Evolutionary conservation across 2,888 invertebrate genomes (phyloP).

Genomic region (Bursaphelenchus okinawaensis): DNA sequence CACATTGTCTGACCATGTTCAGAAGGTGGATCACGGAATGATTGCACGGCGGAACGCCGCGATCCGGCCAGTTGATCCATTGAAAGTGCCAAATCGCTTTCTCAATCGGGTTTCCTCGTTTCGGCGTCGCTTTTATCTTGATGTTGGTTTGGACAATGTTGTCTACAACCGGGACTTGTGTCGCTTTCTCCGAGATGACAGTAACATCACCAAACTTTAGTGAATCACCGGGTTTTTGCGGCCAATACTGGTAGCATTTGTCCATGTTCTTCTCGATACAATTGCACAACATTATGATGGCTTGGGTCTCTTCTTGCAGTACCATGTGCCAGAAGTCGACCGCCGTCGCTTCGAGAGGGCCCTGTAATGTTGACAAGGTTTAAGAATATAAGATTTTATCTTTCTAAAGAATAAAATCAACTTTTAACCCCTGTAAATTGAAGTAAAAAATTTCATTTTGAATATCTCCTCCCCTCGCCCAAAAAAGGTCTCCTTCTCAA

Average conservation of each 20-base stretch:
- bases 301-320: conserved; percentile 13
- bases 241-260: conserved; percentile 63
- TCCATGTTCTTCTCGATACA: conserved; percentile 18
- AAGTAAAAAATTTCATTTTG: too few relatives aligned
- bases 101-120: conserved; percentile 9
- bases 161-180: conserved; percentile 18
- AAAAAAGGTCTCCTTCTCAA: too few relatives aligned
- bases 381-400: too few relatives aligned
- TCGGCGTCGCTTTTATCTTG: conserved; percentile 18
- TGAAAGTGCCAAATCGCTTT: conserved; percentile 35
- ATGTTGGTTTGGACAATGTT: conserved; percentile 13
- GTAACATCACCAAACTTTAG: conserved; percentile 20
- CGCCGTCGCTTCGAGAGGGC: conserved; percentile 14
- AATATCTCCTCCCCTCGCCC: too few relatives aligned
- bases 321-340: conserved; percentile 29
- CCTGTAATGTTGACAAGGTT: conserved; percentile 12
- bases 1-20: conserved; percentile 33
- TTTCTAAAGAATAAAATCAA: too few relatives aligned
- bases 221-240: conserved; percentile 15
- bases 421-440: too few relatives aligned
- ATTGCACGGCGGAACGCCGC: conserved; percentile 26
- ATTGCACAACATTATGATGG: conserved; percentile 25
- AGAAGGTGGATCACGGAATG: conserved; percentile 27
- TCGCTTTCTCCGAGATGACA: conserved; percentile 1
- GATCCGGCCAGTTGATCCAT: conserved; percentile 43